A percentile compares a stretch with the other conserved stretches of the same genome.
Evolutionary conservation across 1,140 invertebrate species (phyloP).

Genomic region (Reticulitermes speratus): DNA sequence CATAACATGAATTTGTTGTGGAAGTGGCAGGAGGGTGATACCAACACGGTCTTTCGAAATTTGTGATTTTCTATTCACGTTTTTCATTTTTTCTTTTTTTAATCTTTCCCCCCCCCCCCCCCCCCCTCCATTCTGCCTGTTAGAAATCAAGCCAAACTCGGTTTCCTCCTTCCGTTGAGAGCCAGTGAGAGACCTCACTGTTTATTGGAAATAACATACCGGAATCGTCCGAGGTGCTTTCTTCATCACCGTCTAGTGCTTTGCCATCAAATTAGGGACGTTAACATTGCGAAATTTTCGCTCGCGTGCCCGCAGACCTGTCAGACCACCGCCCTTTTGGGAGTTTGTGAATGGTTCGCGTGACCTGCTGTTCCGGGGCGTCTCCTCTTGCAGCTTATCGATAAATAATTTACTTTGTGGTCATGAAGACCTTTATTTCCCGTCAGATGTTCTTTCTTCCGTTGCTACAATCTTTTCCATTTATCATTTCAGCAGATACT

Average conservation of each 20-base stretch:
- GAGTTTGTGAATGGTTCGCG: background rate
- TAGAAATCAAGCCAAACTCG: background rate
- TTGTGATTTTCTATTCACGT: too few species aligned
- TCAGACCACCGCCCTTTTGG: background rate
- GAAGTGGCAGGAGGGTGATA: too few species aligned
- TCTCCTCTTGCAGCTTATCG: background rate
- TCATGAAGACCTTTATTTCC: background rate
- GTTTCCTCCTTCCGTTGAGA: background rate
- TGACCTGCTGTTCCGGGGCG: background rate
- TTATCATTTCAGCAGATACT: background rate
- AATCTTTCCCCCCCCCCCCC: too few species aligned
- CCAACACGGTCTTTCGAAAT: too few species aligned
- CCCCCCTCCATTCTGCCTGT: background rate
- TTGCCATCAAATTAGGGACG: background rate
- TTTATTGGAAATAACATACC: background rate
- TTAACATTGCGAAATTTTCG: background rate
- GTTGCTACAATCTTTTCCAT: background rate
- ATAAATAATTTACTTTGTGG: slow-evolving; percentile 19
- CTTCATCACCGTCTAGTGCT: background rate
- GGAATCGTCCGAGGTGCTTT: background rate
- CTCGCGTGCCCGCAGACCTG: background rate
- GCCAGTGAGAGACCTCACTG: background rate
- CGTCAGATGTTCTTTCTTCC: background rate
- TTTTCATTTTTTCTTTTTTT: too few species aligned
- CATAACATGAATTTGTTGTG: too few species aligned